Conservation (phyloP, 2,113 vertebrate genomes). For the Empidonax alnorum region DNA sequence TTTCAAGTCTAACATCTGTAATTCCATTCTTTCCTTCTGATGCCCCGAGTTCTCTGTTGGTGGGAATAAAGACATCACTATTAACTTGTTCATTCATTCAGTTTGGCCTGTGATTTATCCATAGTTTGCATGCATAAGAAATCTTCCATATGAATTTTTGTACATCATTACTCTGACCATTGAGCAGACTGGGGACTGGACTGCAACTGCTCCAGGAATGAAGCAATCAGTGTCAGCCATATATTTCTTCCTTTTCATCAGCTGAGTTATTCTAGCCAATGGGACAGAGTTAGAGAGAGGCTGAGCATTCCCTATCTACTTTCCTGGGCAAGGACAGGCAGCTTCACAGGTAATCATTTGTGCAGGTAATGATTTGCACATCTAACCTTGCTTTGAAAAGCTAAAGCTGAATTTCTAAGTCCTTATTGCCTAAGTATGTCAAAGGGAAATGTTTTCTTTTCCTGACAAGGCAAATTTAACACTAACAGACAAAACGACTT, state of each 20-base stretch:
- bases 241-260: slow-evolving; percentile 5
- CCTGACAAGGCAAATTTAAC: background rate
- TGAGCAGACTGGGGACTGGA: background rate
- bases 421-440: background rate
- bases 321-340: background rate
- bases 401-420: background rate
- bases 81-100: background rate
- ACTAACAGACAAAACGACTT: background rate
- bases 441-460: slow-evolving; percentile 7
- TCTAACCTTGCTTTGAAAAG: background rate
- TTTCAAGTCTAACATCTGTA: slow-evolving; percentile 6
- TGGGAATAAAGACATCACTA: background rate
- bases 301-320: background rate
- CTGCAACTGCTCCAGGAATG: background rate
- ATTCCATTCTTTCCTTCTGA: background rate
- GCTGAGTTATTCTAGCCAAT: background rate
- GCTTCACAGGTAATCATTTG: background rate
- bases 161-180: background rate
- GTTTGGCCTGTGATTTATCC: background rate
- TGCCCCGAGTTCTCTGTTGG: background rate
- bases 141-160: background rate
- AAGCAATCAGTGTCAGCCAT: background rate
- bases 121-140: background rate
- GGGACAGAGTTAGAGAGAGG: background rate
- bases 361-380: slow-evolving; percentile 9